phyloP scores from a whole-genome alignment of 2,797 vertebrate species.

The Gallinago solitaria region DNA sequence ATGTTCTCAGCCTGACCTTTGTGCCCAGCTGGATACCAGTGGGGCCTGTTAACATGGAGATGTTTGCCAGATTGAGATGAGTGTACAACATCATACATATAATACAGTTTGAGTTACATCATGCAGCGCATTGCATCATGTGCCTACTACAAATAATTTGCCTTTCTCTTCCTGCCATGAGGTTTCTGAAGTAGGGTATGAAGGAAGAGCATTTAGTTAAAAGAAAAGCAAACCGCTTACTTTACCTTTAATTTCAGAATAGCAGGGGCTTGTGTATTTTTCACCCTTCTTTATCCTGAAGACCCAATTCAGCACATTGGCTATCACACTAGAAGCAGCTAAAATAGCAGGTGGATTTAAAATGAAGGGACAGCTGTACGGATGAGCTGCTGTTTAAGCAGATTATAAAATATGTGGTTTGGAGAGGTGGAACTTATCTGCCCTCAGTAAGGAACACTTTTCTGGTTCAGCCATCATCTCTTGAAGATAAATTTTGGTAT shows the following conservation, averaged over 20 bases:
- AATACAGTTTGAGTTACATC: not conserved
- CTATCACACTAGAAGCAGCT: not conserved
- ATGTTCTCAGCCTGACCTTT: slow-evolving; percentile 16
- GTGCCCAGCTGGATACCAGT: not conserved
- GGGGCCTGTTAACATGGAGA: not conserved
- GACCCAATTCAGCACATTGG: not conserved
- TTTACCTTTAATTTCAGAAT: not conserved
- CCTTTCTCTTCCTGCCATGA: not conserved
- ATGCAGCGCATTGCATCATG: not conserved
- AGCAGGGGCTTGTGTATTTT: not conserved
- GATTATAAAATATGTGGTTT: slow-evolving; percentile 41
- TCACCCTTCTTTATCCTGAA: not conserved
- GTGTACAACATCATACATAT: not conserved
- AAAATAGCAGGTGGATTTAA: slow-evolving; percentile 44
- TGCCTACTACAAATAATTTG: not conserved
- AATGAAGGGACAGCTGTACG: not conserved
- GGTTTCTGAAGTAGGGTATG: not conserved
- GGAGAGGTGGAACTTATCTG: slow-evolving; percentile 51
- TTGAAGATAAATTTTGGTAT: slow-evolving; percentile 51
- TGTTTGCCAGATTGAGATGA: not conserved
- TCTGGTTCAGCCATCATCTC: slow-evolving; percentile 52
- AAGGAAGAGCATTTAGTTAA: not conserved
- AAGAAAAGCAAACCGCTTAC: not conserved
- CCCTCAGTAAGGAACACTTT: slow-evolving; percentile 22
- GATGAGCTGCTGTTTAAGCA: slow-evolving; percentile 45